Evolutionary conservation across 2,888 invertebrate species (phyloP), one percentile per base, ranked within the genome.

Genomic region (Hipparchia semele): DNA sequence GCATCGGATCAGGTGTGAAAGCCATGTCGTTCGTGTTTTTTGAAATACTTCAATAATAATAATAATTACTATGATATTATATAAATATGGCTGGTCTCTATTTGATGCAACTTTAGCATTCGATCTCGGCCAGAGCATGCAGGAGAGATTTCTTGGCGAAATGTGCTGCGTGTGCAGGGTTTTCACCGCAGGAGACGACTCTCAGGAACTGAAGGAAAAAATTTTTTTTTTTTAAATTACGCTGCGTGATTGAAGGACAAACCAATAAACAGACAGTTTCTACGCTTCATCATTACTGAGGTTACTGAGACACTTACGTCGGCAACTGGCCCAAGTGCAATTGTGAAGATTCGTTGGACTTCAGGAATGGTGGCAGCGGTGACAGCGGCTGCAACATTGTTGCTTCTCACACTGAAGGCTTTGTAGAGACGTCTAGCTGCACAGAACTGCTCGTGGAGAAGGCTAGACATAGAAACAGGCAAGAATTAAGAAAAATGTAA

Each of bases 31-130:
- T 75, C 70, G 13, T 80, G 79, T 85, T 82, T 80, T 71, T 73
- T 80, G 82, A 80, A 82, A 84, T 88, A 87, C 82, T 80, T 90
- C 88, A 90, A 90, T 89, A 88, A 79, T 73, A 90, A 90, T 89
- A 88, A 79, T 73, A 81, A 83, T 80, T 1, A 80, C 72, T 23
- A 23, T 23, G 23, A 23, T 23, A 23, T 0, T 23, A 23, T 23
- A 23, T 23, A 23, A 23, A 23, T 23, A 67, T 51, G 56, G 60
- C 53, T 64, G 10, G 51, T 64, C 13, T 2, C 53, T 56, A 66
- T 75, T 39, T 60, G 56, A 53, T 49, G 45, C 45, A 46, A 13
- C 2, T 39, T 82, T 75, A 81, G 23, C 76, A 51, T 66, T 75
- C 51, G 39, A 79, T 66, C 64, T 71, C 76, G 56, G 74, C 51